Base-by-base conservation (phyloP, 2,797 vertebrate species). In the Aeoliscus strigatus region DNA sequence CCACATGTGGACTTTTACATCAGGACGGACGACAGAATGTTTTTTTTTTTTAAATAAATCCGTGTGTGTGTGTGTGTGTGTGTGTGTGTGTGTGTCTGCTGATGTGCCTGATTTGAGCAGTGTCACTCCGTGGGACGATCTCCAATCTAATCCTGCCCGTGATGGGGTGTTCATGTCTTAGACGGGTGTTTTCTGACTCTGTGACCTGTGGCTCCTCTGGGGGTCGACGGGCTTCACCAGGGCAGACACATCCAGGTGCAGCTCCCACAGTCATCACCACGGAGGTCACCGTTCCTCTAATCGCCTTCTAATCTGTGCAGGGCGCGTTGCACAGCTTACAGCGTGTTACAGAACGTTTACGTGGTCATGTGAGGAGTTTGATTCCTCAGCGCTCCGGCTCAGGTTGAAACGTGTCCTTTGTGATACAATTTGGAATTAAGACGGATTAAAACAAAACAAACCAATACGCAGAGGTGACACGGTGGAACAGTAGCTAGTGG, bases 211-310 rank as follows among this genome's bases (percentile, higher is more conserved):
- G 37, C 53, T 66, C 56, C 73, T 68, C 34, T 70, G 72, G 54
- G 66, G 73, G 67, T 63, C 74, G 66, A 75, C 60, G 59, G 51
- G 58, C 47, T 60, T 62, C 35, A 70, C 78, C 67, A 75, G 63
- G 62, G 55, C 27, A 16, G 50, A 73, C 61, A 65, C 47, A 34
- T 47, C 43, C 50, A 27, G 9, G 50, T 63, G 47, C 31, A 52
- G 35, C 66, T 45, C 66, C n/a, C 27, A 14, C 31, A 47, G 15
- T 16, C 33, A 36, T 39, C 27, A 26, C 17, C 9, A 31, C 40
- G 34, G 24, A 51, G 35, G 56, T 28, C 43, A 61, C 16, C 14
- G 47, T 64, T 15, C 24, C 38, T 32, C 46, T 57, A 31, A 71
- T 67, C 43, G 69, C 21, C 37, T 23, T 41, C 39, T 65, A 57